Conservation (phyloP, 2,888 invertebrate genomes). For the Eurytoma adleriae region DNA sequence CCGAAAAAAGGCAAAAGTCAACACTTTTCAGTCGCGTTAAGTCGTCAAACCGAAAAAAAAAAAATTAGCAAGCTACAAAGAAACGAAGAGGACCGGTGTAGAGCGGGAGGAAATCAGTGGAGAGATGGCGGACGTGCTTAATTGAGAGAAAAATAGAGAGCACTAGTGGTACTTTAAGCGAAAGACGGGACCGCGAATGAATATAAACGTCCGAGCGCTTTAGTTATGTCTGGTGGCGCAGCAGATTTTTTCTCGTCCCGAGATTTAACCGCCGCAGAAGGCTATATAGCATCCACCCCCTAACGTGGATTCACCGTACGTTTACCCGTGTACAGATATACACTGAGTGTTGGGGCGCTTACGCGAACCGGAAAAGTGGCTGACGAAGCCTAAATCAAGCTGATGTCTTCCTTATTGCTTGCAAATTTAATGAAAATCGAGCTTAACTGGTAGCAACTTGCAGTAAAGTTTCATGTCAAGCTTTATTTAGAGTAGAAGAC, state of each 20-base stretch:
- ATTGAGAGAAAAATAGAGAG: slow-evolving; percentile 16
- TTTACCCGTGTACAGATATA: neutral
- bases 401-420: neutral
- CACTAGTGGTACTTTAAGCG: slow-evolving; percentile 17
- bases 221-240: slow-evolving; percentile 45
- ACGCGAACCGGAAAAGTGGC: neutral
- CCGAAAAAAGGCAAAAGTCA: too few species aligned
- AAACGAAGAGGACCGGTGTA: neutral
- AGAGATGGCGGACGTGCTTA: neutral
- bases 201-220: slow-evolving; percentile 52
- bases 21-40: neutral
- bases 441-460: too few species aligned
- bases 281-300: neutral
- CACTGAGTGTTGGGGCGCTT: neutral
- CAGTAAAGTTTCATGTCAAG: too few species aligned
- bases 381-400: slow-evolving; percentile 40
- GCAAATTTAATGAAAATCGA: too few species aligned
- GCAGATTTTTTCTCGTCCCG: slow-evolving; percentile 35
- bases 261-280: slow-evolving; percentile 36
- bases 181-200: slow-evolving; percentile 49
- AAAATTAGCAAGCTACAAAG: neutral
- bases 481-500: too few species aligned
- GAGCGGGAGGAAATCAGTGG: neutral
- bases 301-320: neutral
- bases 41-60: neutral